Evolutionary conservation across 2,888 invertebrate genomes (phyloP), one percentile per base, ranked within the genome.

Genomic region (Pandemis corylana): DNA sequence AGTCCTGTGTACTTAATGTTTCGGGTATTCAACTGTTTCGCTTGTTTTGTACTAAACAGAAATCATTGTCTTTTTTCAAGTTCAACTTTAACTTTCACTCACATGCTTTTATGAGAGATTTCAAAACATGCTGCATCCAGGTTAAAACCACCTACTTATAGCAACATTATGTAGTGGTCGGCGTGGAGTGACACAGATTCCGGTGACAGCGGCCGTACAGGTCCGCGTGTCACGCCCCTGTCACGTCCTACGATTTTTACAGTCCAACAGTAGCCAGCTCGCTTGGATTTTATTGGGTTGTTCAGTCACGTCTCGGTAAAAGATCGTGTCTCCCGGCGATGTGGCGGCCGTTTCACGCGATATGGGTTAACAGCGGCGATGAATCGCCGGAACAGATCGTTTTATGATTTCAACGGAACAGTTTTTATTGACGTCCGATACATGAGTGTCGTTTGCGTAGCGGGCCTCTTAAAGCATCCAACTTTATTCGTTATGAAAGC

Each of bases 281-380:
- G 83, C 81, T 83, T 85, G 87, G 89, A 89, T 91, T 92, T 92
- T 93, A 92, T 91, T 89, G 87, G 87, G 83, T 82, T 85, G 83
- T 85, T 89, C 87, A 89, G 90, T 92, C 93, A 93, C 92, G 92
- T 92, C 86, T 82, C 84, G 80, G 84, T 84, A 82, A 88, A 89
- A 90, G 88, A 91, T 90, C 90, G 90, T 85, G 87, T 87, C 86
- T 79, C 78, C 82, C 84, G 84, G 83, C 83, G 82, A 80, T 88
- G 87, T 87, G 84, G 83, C 83, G 84, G 83, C 83, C 85, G 86
- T 88, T 90, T 87, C 83, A 79, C 81, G 80, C 87, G 87, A 90
- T 89, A 88, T 85, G 85, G 89, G 88, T 87, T 88, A 89, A 91
- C 88, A 88, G 85, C 85, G 80, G 77, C 87, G 85, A 89, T 90